Conservation (phyloP, 2,888 invertebrate species). For the Chrysolina oricalcia region DNA sequence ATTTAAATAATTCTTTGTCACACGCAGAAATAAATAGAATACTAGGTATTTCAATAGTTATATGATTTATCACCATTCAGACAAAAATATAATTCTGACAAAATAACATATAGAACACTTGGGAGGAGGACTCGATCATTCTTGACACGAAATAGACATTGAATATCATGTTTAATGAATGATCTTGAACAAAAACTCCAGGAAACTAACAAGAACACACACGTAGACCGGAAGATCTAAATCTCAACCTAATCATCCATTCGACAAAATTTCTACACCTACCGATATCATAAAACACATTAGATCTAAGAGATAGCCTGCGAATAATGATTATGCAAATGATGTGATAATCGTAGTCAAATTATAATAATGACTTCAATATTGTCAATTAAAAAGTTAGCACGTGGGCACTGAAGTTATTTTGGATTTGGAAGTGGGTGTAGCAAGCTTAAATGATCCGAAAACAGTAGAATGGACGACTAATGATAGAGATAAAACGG, state of each 20-base stretch:
- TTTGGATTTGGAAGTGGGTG: constrained; percentile 29
- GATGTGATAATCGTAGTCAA: constrained; percentile 55
- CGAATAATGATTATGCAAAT: constrained; percentile 51
- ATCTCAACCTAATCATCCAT: constrained; percentile 8
- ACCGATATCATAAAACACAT: constrained; percentile 27
- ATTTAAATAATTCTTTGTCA: too few relatives aligned
- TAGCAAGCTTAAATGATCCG: background rate
- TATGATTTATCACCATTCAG: too few relatives aligned
- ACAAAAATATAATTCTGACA: too few relatives aligned
- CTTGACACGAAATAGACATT: too few relatives aligned
- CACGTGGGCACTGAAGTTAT: constrained; percentile 53
- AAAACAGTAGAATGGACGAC: background rate
- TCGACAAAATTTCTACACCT: constrained; percentile 30
- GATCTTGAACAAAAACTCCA: too few relatives aligned
- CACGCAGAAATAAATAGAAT: too few relatives aligned
- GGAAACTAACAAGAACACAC: background rate
- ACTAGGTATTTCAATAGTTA: too few relatives aligned
- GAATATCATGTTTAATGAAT: too few relatives aligned
- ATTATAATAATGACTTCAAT: constrained; percentile 60
- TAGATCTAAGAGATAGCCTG: constrained; percentile 22
- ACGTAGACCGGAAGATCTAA: constrained; percentile 20
- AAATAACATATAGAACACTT: too few relatives aligned
- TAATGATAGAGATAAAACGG: background rate
- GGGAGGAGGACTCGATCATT: too few relatives aligned
- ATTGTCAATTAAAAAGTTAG: constrained; percentile 60